Evolutionary conservation across 1,140 invertebrate genomes (phyloP).

Genomic region (Octopus sinensis): DNA sequence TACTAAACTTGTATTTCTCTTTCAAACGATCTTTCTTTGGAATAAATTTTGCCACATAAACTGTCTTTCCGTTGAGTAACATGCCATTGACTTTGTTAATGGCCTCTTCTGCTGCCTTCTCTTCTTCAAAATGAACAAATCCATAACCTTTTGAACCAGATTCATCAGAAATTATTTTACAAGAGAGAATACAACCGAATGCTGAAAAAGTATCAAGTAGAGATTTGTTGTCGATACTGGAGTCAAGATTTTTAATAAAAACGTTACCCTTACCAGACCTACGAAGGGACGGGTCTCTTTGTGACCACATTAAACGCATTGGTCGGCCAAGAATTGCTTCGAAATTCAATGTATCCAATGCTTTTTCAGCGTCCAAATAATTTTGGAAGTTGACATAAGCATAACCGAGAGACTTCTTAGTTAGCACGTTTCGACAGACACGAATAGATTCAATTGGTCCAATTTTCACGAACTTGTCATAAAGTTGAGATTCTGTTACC

Average conservation of each 20-base stretch:
- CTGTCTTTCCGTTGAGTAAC: constrained; percentile 87
- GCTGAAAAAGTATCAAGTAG: constrained; percentile 99
- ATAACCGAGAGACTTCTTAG: constrained; percentile 94
- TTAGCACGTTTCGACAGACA: constrained; percentile 96
- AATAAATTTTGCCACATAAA: constrained; percentile 96
- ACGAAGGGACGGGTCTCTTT: constrained; percentile 95
- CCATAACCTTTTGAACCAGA: constrained; percentile 97
- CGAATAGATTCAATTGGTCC: constrained; percentile 97
- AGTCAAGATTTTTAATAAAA: constrained; percentile 99
- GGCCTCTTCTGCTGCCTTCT: constrained; percentile 95
- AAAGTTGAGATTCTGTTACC: constrained; percentile 98
- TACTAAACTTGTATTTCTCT: constrained; percentile 94
- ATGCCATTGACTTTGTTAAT: constrained; percentile 96
- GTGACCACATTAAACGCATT: constrained; percentile 99
- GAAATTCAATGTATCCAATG: constrained; percentile 99
- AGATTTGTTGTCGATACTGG: constrained; percentile 98
- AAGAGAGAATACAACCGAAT: constrained; percentile 98
- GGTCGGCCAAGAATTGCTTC: constrained; percentile 95
- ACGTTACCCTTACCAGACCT: constrained; percentile 99
- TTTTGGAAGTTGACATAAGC: constrained; percentile 99
- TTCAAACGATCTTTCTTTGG: constrained; percentile 95
- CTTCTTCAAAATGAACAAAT: constrained; percentile 99
- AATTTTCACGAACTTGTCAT: constrained; percentile 97
- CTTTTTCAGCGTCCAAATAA: constrained; percentile 96
- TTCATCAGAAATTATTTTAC: constrained; percentile 95